A percentile compares a stretch with the other conserved stretches of the same genome.
phyloP scores from a whole-genome alignment of 2,888 invertebrate species.

The Hylaea fasciaria region DNA sequence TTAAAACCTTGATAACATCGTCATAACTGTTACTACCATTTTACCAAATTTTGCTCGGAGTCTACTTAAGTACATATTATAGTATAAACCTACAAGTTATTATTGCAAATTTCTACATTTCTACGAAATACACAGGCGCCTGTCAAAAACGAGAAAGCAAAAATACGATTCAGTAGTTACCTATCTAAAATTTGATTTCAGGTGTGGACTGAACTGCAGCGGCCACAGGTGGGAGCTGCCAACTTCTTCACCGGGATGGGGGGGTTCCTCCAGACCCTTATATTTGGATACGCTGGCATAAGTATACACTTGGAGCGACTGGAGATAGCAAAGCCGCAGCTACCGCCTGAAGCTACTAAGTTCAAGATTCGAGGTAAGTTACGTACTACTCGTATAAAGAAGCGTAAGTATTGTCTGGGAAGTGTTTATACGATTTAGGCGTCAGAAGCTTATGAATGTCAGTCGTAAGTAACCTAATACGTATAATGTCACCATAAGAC shows the following conservation, averaged over 20 bases:
- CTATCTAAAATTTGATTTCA: slow-evolving; percentile 39
- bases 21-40: too few species aligned
- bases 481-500: too few species aligned
- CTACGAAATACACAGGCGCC: not conserved
- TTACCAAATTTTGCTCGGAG: too few species aligned
- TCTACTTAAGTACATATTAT: too few species aligned
- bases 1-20: too few species aligned
- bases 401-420: too few species aligned
- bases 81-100: too few species aligned
- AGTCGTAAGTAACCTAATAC: too few species aligned
- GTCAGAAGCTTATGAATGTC: too few species aligned
- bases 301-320: slow-evolving; percentile 78
- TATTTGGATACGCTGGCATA: slow-evolving; percentile 85
- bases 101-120: too few species aligned
- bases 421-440: too few species aligned
- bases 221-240: slow-evolving; percentile 79
- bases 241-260: slow-evolving; percentile 87
- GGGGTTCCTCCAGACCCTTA: slow-evolving; percentile 84
- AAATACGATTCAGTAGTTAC: not conserved
- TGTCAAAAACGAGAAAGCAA: not conserved
- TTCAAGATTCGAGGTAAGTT: slow-evolving; percentile 73
- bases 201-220: slow-evolving; percentile 85
- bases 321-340: slow-evolving; percentile 67
- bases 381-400: not conserved
- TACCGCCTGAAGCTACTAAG: slow-evolving; percentile 71